These are phyloP conservation scores for Helogale parvula DNA, from an alignment of 2,113 vertebrate genomes.

Conservation along the genomic window DNA sequence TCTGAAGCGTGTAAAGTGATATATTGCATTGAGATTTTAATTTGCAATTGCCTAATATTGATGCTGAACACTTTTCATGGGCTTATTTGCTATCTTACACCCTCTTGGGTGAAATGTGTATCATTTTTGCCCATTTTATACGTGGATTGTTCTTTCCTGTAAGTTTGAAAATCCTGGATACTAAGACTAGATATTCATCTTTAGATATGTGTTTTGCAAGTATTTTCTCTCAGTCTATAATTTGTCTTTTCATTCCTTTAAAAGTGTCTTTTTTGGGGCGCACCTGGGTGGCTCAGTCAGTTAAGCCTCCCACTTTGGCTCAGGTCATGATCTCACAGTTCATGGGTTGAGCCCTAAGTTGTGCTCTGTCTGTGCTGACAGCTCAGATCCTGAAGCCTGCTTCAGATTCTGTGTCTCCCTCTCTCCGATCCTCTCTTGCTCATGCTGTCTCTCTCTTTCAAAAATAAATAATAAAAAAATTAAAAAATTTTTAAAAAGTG, in stretches of 20 bases:
- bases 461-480: too few species aligned
- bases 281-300: too few species aligned
- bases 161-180: not conserved
- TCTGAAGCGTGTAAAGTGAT: not conserved
- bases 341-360: too few species aligned
- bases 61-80: not conserved
- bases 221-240: not conserved
- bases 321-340: too few species aligned
- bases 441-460: too few species aligned
- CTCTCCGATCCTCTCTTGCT: too few species aligned
- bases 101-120: not conserved
- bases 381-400: too few species aligned
- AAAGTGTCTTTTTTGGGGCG: not conserved
- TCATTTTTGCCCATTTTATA: not conserved
- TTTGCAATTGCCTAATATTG: not conserved
- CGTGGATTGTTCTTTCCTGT: not conserved
- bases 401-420: too few species aligned
- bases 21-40: not conserved
- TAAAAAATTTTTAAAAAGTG: not conserved
- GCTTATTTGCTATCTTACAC: not conserved
- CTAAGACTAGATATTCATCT: not conserved
- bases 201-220: not conserved
- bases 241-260: not conserved
- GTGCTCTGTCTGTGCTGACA: too few species aligned
- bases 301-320: too few species aligned